Evolutionary conservation across 2,888 invertebrate genomes (phyloP).

Genomic region (Pharmacophagus antenor): DNA sequence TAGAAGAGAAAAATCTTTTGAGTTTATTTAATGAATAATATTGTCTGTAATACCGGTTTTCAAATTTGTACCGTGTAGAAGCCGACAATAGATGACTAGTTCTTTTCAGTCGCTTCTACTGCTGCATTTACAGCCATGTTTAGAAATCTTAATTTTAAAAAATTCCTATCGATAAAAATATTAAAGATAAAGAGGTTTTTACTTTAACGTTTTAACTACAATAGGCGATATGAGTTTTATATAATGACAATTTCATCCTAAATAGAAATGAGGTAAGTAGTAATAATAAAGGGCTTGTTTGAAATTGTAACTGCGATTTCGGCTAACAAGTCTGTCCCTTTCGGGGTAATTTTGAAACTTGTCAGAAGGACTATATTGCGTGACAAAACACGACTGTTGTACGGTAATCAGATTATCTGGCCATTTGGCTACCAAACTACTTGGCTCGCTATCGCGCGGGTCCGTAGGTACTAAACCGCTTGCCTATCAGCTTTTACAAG

Average conservation of each 20-base stretch:
- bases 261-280: slow-evolving; percentile 26
- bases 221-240: neutral
- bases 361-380: slow-evolving; percentile 58
- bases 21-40: too few relatives aligned
- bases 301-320: slow-evolving; percentile 35
- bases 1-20: too few relatives aligned
- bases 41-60: too few relatives aligned
- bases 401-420: slow-evolving; percentile 61
- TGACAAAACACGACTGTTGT: slow-evolving; percentile 60
- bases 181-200: neutral
- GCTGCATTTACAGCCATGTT: too few relatives aligned
- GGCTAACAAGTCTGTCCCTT: slow-evolving; percentile 37
- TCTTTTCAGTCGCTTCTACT: too few relatives aligned
- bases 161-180: neutral
- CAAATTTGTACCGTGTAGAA: too few relatives aligned
- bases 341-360: slow-evolving; percentile 33
- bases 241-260: neutral
- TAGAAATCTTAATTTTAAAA: neutral
- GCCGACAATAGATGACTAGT: too few relatives aligned
- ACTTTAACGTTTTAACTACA: neutral
- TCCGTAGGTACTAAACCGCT: slow-evolving; percentile 54
- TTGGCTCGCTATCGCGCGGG: slow-evolving; percentile 48
- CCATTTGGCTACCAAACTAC: slow-evolving; percentile 44
- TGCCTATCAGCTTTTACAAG: slow-evolving; percentile 62
- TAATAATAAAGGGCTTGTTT: slow-evolving; percentile 34